Evolutionary conservation across 2,888 invertebrate genomes (phyloP).

Genomic region (Scaptomyza tumidula): DNA sequence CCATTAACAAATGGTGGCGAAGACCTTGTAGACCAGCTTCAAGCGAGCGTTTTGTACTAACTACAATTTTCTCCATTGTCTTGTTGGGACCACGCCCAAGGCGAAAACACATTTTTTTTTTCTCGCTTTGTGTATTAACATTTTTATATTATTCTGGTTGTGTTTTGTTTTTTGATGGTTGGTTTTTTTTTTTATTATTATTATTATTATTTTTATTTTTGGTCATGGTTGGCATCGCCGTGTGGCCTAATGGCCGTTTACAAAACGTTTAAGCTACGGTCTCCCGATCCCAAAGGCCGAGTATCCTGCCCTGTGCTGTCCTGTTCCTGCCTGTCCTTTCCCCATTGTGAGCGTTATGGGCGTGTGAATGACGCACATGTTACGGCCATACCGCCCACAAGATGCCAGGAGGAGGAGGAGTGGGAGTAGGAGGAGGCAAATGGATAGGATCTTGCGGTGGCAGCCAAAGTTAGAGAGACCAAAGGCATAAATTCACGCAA

Average conservation of each 20-base stretch:
- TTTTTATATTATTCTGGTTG: slow-evolving; percentile 20
- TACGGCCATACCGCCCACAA: slow-evolving; percentile 38
- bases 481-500: slow-evolving; percentile 78
- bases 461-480: slow-evolving; percentile 45
- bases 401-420: background rate
- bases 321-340: background rate
- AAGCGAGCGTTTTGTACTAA: slow-evolving; percentile 30
- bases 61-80: slow-evolving; percentile 49
- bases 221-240: slow-evolving; percentile 43
- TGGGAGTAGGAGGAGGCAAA: background rate
- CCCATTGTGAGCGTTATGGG: slow-evolving; percentile 54
- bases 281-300: slow-evolving; percentile 33
- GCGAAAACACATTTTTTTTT: slow-evolving; percentile 15
- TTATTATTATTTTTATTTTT: slow-evolving; percentile 51
- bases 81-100: slow-evolving; percentile 53
- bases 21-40: background rate
- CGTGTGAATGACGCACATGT: slow-evolving; percentile 74
- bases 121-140: slow-evolving; percentile 37
- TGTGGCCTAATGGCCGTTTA: slow-evolving; percentile 76
- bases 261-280: slow-evolving; percentile 67
- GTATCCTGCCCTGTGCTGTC: background rate
- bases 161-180: slow-evolving; percentile 8
- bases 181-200: slow-evolving; percentile 11
- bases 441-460: slow-evolving; percentile 28
- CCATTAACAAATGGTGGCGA: background rate